A percentile compares a stretch with the other conserved stretches of the same genome.
Evolutionary conservation across 1,140 invertebrate genomes (phyloP).

Genomic region (Drosophila quadrilineata): DNA sequence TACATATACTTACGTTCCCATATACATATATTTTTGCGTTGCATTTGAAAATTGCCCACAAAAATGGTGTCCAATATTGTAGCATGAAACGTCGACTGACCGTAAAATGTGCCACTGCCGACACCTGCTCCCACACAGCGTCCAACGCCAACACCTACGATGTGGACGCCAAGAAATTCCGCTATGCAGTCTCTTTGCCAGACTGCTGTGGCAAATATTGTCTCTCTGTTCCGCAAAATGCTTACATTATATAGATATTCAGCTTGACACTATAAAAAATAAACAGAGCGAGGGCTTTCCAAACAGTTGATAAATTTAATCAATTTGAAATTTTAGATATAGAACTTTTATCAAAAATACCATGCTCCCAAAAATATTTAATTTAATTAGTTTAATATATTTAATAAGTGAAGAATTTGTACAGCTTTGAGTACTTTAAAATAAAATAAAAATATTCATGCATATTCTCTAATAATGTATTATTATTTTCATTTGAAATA

Average conservation of each 20-base stretch:
- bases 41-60: constrained; percentile 73
- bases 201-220: constrained; percentile 62
- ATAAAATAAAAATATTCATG: no score
- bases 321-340: no score
- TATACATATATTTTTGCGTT: constrained; percentile 57
- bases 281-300: not conserved
- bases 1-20: constrained; percentile 73
- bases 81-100: constrained; percentile 50
- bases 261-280: constrained; percentile 12
- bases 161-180: constrained; percentile 51
- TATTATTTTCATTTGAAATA: no score
- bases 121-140: constrained; percentile 50
- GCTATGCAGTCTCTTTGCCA: no score
- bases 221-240: constrained; percentile 21
- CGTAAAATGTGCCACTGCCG: constrained; percentile 52
- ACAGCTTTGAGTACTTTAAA: no score
- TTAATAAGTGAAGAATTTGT: no score
- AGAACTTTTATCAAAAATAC: no score
- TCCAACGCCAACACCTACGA: no score
- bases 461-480: no score
- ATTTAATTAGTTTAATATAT: no score
- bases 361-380: no score
- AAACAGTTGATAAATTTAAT: no score
- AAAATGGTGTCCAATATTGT: constrained; percentile 62
- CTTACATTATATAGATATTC: constrained; percentile 23